Evolutionary conservation across 2,113 vertebrate species (phyloP).

Genomic region (Regulus satrapa): DNA sequence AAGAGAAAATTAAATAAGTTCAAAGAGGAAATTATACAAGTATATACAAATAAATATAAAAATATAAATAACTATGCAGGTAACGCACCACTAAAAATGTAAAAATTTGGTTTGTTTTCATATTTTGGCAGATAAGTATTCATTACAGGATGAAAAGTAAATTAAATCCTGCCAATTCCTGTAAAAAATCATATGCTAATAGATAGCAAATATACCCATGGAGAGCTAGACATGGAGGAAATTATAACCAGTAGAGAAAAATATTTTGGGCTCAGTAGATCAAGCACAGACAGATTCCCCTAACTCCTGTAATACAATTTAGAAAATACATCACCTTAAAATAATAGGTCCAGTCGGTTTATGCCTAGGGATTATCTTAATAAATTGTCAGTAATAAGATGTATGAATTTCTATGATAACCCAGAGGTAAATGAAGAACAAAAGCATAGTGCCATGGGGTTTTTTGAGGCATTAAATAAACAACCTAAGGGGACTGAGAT

Average conservation of each 20-base stretch:
- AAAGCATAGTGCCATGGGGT: accelerated
- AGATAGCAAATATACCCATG: not conserved
- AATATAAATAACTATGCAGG: no score
- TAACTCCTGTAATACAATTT: not conserved
- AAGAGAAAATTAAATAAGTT: not conserved
- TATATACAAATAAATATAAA: no score
- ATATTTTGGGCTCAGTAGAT: not conserved
- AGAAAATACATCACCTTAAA: not conserved
- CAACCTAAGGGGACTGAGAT: not conserved
- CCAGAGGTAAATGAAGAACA: not conserved
- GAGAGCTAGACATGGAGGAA: not conserved
- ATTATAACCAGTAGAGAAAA: not conserved
- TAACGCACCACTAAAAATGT: not conserved
- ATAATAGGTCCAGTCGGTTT: not conserved
- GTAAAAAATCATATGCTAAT: not conserved
- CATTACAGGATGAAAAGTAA: not conserved
- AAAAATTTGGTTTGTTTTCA: not conserved
- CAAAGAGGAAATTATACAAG: not conserved
- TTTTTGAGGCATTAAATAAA: not conserved
- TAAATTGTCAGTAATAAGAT: not conserved
- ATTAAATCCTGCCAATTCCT: not conserved
- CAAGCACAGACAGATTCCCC: not conserved
- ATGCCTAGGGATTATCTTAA: not conserved
- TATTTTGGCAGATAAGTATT: not conserved
- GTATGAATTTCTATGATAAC: not conserved